phyloP scores from a whole-genome alignment of 1,140 invertebrate genomes.

The Diprion similis region DNA sequence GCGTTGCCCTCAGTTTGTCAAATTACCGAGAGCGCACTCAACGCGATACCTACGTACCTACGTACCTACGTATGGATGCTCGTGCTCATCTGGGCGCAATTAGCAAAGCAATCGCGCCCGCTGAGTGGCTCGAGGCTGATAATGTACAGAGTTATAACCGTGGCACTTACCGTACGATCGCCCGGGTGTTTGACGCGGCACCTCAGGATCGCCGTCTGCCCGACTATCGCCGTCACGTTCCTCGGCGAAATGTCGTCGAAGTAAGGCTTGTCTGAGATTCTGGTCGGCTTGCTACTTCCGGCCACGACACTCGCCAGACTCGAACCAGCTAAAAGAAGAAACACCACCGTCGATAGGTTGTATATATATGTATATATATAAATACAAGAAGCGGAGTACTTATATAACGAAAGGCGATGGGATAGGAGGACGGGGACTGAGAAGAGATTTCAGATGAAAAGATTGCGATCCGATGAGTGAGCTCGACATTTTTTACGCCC shows the following conservation, averaged over 20 bases:
- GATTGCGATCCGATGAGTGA: background rate
- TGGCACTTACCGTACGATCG: conserved; percentile 82
- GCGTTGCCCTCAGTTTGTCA: no score
- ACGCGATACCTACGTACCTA: no score
- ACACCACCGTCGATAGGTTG: background rate
- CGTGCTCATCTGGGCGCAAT: background rate
- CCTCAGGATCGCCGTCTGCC: conserved; percentile 80
- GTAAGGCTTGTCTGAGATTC: conserved; percentile 72
- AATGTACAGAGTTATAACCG: background rate
- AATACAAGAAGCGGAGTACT: no score
- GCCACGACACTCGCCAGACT: conserved; percentile 50
- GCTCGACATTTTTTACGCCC: conserved; percentile 7
- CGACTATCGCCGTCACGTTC: conserved; percentile 84
- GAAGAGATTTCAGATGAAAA: background rate
- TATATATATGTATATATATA: background rate
- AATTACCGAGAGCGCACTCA: no score
- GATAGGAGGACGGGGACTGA: no score
- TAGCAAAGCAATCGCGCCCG: background rate
- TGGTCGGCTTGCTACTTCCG: conserved; percentile 45
- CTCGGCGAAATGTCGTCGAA: conserved; percentile 84
- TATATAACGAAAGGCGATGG: no score
- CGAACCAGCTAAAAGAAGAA: conserved; percentile 47
- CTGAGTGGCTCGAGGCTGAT: background rate
- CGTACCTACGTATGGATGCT: no score
- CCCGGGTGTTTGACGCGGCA: conserved; percentile 87